Evolutionary conservation across 2,797 vertebrate genomes (phyloP).

Genomic region (Rhinoraja longicauda): DNA sequence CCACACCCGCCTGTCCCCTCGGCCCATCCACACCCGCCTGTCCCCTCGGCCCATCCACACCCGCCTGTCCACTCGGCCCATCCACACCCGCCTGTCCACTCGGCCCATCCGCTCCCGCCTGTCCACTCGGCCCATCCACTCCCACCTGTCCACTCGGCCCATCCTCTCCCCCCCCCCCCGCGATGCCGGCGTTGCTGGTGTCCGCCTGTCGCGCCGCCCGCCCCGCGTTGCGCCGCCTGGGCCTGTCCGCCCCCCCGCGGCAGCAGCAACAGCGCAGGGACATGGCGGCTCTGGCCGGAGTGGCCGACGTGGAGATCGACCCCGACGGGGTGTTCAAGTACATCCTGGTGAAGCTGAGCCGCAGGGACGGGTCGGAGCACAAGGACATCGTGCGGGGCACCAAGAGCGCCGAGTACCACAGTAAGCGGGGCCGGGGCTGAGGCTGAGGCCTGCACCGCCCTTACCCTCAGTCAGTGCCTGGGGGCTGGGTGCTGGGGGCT

Average conservation of each 20-base stretch:
- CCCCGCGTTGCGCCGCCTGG: background rate
- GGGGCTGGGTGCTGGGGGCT: too few relatives aligned
- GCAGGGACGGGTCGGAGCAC: conserved; percentile 55
- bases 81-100: too few relatives aligned
- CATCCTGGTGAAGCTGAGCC: conserved; percentile 70
- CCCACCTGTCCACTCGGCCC: too few relatives aligned
- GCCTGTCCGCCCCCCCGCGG: background rate
- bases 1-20: too few relatives aligned
- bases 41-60: too few relatives aligned
- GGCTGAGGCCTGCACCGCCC: background rate
- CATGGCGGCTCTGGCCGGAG: conserved; percentile 58
- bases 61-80: too few relatives aligned
- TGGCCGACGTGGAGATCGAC: conserved; percentile 70
- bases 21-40: too few relatives aligned
- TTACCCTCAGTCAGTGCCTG: too few relatives aligned
- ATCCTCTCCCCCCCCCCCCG: too few relatives aligned
- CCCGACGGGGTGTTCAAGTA: conserved; percentile 80
- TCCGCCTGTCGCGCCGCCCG: background rate
- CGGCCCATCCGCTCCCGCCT: too few relatives aligned
- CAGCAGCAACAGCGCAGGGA: background rate
- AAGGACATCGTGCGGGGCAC: conserved; percentile 77
- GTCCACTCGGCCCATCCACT: too few relatives aligned
- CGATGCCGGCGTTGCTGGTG: background rate
- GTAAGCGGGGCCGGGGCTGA: conserved; percentile 55
- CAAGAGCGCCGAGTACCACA: conserved; percentile 77